Percentiles rank a stretch among this genome's conserved stretches.
Conservation (phyloP, 2,888 invertebrate species). For the Physocephala rufipes region DNA sequence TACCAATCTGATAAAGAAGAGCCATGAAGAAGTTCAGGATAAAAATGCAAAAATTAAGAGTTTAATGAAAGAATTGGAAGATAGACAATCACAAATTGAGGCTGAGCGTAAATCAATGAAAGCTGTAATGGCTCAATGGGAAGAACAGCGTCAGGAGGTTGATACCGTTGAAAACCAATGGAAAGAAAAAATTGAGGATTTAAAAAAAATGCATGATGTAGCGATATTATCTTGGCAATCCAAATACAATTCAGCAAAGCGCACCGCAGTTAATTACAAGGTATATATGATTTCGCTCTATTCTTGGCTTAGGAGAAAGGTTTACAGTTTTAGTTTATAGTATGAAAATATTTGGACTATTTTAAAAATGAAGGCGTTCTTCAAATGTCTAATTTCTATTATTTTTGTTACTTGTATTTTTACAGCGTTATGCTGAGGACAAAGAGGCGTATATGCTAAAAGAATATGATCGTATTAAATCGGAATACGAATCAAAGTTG, state of each 20-base stretch:
- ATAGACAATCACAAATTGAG: conserved; percentile 62
- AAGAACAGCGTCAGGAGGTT: conserved; percentile 66
- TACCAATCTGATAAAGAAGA: conserved; percentile 55
- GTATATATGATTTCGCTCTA: conserved; percentile 40
- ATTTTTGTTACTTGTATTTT: conserved; percentile 36
- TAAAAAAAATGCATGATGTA: conserved; percentile 66
- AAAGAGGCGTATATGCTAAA: conserved; percentile 72
- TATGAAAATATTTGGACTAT: too few species aligned
- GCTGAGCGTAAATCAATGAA: conserved; percentile 67
- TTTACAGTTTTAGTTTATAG: too few species aligned
- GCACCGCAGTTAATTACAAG: conserved; percentile 73
- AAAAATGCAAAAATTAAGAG: conserved; percentile 65
- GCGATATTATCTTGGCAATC: conserved; percentile 68
- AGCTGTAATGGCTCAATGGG: conserved; percentile 64
- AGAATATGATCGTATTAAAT: conserved; percentile 73
- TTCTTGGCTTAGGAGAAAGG: too few species aligned
- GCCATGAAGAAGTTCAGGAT: conserved; percentile 61
- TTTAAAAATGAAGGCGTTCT: too few species aligned
- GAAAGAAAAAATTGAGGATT: conserved; percentile 66
- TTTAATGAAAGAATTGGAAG: conserved; percentile 56
- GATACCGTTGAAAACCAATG: conserved; percentile 67
- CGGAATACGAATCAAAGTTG: conserved; percentile 67
- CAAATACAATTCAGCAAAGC: conserved; percentile 73
- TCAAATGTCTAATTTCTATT: neutral
- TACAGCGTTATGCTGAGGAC: conserved; percentile 72